A percentile compares a stretch with the other conserved stretches of the same genome.
Evolutionary conservation across 2,888 invertebrate genomes (phyloP).

Genomic region (Trichacis sp.): DNA sequence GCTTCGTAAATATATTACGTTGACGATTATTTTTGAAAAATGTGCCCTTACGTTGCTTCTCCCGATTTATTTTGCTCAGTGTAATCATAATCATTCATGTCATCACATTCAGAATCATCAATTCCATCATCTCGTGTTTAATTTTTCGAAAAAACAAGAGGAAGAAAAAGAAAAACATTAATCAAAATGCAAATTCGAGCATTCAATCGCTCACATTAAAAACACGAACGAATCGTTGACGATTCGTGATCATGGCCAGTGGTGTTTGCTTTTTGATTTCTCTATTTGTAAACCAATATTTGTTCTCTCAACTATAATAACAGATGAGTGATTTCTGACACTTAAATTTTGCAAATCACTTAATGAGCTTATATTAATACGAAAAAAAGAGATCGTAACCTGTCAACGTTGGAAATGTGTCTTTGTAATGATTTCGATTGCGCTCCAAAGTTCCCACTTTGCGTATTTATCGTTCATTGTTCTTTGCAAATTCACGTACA

Average conservation of each 20-base stretch:
- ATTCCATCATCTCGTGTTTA: too few species aligned
- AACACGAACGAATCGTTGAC: not conserved
- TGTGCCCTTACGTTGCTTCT: slow-evolving; percentile 24
- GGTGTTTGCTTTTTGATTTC: slow-evolving; percentile 6
- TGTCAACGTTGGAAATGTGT: not conserved
- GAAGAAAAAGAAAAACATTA: not conserved
- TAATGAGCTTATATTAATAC: not conserved
- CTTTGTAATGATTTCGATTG: slow-evolving; percentile 1
- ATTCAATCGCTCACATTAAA: not conserved
- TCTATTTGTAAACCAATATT: not conserved
- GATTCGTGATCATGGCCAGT: not conserved
- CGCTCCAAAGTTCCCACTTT: too few species aligned
- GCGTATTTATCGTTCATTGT: too few species aligned
- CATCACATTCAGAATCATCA: slow-evolving; percentile 20
- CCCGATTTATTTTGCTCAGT: slow-evolving; percentile 24
- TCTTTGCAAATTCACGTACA: not conserved
- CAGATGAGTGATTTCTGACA: slow-evolving; percentile 6
- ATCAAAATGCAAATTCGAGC: slow-evolving; percentile 2
- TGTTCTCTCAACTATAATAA: not conserved
- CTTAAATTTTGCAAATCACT: not conserved
- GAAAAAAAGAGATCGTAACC: not conserved
- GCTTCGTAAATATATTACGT: not conserved
- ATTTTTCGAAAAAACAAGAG: slow-evolving; percentile 1
- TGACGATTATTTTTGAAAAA: slow-evolving; percentile 1
- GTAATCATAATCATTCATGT: slow-evolving; percentile 24